These are phyloP conservation scores for Passerculus sandwichensis DNA, from an alignment of 2,797 vertebrate genomes.

Conservation along the genomic window DNA sequence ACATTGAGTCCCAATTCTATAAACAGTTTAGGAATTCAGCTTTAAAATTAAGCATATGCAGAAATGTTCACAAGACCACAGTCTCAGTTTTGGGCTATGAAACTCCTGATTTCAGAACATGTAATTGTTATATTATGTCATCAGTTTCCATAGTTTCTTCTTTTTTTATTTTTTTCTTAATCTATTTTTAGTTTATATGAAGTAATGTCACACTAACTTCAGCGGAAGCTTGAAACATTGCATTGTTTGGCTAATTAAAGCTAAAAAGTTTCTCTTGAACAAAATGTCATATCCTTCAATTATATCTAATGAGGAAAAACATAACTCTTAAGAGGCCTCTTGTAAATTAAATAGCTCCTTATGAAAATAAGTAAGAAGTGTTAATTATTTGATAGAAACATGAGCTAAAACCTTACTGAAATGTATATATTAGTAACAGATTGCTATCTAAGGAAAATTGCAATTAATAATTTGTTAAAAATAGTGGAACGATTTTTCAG, in stretches of 20 bases:
- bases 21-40: neutral
- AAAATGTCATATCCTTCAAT: slow-evolving; percentile 70
- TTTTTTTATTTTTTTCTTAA: neutral
- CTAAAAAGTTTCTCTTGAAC: slow-evolving; percentile 57
- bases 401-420: slow-evolving; percentile 41
- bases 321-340: slow-evolving; percentile 55
- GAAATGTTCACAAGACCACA: neutral
- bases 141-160: neutral
- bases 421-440: neutral
- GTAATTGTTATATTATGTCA: neutral
- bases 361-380: slow-evolving; percentile 26
- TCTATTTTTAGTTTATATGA: slow-evolving; percentile 1
- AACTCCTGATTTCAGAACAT: neutral
- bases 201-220: neutral
- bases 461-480: neutral
- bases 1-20: neutral
- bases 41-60: neutral
- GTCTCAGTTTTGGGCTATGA: neutral
- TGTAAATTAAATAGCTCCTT: slow-evolving; percentile 64
- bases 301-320: slow-evolving; percentile 63
- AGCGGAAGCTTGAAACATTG: neutral
- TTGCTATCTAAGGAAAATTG: neutral
- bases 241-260: slow-evolving; percentile 68
- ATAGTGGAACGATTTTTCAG: neutral
- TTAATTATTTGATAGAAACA: slow-evolving; percentile 58